Base-by-base conservation (phyloP, 2,888 invertebrate species). In the Brenthis ino region DNA sequence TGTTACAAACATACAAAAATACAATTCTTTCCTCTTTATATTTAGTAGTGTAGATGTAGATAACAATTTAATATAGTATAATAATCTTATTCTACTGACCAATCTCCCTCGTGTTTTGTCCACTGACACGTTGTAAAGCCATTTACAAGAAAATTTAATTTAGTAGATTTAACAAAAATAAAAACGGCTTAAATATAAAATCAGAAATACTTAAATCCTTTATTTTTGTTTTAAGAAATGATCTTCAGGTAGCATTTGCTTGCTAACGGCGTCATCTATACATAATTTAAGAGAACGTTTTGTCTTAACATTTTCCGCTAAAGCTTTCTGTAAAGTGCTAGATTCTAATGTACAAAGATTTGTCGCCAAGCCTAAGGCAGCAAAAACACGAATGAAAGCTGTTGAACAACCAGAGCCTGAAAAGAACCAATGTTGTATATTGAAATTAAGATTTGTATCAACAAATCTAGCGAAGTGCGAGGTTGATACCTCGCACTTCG, bases 311-410 rank as follows among this genome's bases (percentile, higher is more conserved):
- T 95, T 91, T 57, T 89, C 86, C 0, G 94, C 94, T 47, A 97
- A 83, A 0, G 96, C 96, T 24, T 90, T 88, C 64, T 95, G 95
- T 0, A 96, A 93, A 0, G 95, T 93, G 0, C 88, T 85, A 1
- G 94, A 93, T 58, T 95, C 94, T 0, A 96, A 88, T 0, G 96
- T 96, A 64, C 93, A 94, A 61, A 97, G 84, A 47, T 95, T 88
- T 0, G 91, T 91, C 2, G 96, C 95, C 67, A 95, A 84, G 0
- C 96, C 96, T 8, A 97, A 81, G 0, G 95, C 95, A 0, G 95
- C 95, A 84, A 94, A 96, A 0, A 96, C 93, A 56, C 96, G 93
- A 64, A 97, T 95, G 77, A 96, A 94, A 0, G 94, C 93, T 0
- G 96, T 95, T 0, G 94, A 94, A 69, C 94, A 95, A 6, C 96